Evolutionary conservation across 2,797 vertebrate species (phyloP), one percentile per base, ranked within the genome.

Genomic region (Columba guinea): DNA sequence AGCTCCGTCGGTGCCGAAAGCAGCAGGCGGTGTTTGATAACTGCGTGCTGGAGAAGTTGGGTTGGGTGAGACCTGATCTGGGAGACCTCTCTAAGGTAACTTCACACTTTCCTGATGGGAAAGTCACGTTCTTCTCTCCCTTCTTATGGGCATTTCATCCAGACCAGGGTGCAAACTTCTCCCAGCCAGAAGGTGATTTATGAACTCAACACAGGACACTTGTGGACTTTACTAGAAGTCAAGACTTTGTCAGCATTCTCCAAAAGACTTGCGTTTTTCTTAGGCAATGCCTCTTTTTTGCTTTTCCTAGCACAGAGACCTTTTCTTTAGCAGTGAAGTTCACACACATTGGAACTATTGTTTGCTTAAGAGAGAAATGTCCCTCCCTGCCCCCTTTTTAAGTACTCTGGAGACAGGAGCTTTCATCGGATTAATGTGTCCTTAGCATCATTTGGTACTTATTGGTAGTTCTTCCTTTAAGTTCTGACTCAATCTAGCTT

Each of bases 1-100:
- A 99, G 39, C 97, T 99, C 27, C 98, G 98, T 7, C 97, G 30
- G 2, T 99, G 99, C 96, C 98, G 99, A 30, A 97, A 98, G 81
- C 98, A 99, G 96, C 99, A 99, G 97, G 95, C 98, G 0, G 95
- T 81, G 49, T 99, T 99, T 89, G 99, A 99, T 91, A 96, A 95
- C 96, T 99, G 99, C 34, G 99, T 99, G 94, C 98, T 99, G 53
- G 98, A 99, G 53, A 99, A 99, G 94, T 96, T 99, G 96, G 99
- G 99, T 19, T 99, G 99, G 99, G 97, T 98, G 96, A 98, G 99
- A 73, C 99, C 99, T 13, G 98, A 98, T 2, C 98, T 99, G 89
- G 99, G 99, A 91, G 96, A 99, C 15, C 98, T 99, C 93, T 99
- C 99, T 27, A 99, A 99, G 99, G 99, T 99, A 97, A 98, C 95